phyloP scores from a whole-genome alignment of 1,140 invertebrate genomes.

The Calephelis nemesis region DNA sequence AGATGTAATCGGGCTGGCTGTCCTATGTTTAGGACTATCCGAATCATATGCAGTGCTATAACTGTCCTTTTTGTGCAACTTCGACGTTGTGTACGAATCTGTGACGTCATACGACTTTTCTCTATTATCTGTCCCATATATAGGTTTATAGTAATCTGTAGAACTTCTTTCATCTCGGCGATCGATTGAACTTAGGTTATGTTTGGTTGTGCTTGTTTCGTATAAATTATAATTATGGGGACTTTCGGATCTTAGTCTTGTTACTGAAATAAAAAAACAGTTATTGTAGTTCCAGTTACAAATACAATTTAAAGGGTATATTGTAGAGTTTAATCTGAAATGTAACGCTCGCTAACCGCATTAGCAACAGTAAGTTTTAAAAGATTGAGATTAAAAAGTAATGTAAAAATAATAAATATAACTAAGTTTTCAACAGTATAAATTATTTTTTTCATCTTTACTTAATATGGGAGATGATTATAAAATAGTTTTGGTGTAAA shows the following conservation, averaged over 20 bases:
- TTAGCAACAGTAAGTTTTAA: no score
- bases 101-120: slow-evolving; percentile 69
- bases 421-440: no score
- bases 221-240: slow-evolving; percentile 67
- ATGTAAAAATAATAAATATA: no score
- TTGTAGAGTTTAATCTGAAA: no score
- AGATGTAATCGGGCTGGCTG: slow-evolving; percentile 74
- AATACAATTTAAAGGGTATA: no score
- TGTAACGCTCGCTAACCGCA: no score
- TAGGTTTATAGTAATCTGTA: slow-evolving; percentile 69
- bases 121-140: slow-evolving; percentile 60
- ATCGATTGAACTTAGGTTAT: slow-evolving; percentile 58
- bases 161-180: slow-evolving; percentile 65
- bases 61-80: slow-evolving; percentile 46
- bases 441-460: no score
- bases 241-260: slow-evolving; percentile 68
- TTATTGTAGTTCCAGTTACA: no score
- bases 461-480: no score
- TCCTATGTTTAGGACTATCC: slow-evolving; percentile 68
- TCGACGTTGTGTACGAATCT: slow-evolving; percentile 63
- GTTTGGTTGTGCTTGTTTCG: slow-evolving; percentile 55
- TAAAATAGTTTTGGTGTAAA: no score
- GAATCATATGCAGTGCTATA: slow-evolving; percentile 61
- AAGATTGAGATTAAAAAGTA: no score
- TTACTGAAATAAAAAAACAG: slow-evolving; percentile 49